A percentile compares a stretch with the other conserved stretches of the same genome.
Conservation (phyloP, 2,113 vertebrate species). For the Apistogramma diplotaenia region DNA sequence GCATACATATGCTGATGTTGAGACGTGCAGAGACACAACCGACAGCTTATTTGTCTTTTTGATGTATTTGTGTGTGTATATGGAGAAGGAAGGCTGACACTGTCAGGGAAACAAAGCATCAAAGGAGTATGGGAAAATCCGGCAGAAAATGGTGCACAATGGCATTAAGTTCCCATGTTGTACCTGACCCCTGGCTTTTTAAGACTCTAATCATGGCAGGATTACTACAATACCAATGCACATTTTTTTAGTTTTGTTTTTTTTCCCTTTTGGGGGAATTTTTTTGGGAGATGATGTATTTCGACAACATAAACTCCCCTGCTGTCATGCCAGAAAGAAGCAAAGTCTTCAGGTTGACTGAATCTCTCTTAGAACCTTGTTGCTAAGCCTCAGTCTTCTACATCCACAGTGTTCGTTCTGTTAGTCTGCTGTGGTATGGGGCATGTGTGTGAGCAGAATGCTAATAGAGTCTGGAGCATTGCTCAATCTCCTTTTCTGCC, state of each 20-base stretch:
- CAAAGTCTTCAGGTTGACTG: slow-evolving; percentile 16
- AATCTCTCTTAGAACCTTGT: slow-evolving; percentile 5
- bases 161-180: slow-evolving; percentile 44
- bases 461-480: slow-evolving; percentile 42
- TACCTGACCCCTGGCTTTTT: slow-evolving; percentile 40
- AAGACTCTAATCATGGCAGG: slow-evolving; percentile 34
- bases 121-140: background rate
- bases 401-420: background rate
- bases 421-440: slow-evolving; percentile 12
- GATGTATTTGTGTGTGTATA: slow-evolving; percentile 36
- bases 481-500: slow-evolving; percentile 55
- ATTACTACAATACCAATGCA: slow-evolving; percentile 15
- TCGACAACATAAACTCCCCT: slow-evolving; percentile 21
- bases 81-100: slow-evolving; percentile 21
- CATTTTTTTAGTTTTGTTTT: background rate
- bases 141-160: background rate
- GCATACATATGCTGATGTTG: slow-evolving; percentile 58
- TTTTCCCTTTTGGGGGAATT: background rate
- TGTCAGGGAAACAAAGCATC: slow-evolving; percentile 44
- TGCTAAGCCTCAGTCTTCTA: slow-evolving; percentile 17
- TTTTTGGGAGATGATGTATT: slow-evolving; percentile 24
- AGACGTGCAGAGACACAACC: slow-evolving; percentile 33
- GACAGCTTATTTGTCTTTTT: slow-evolving; percentile 61
- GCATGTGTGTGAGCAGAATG: slow-evolving; percentile 55
- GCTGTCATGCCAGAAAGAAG: slow-evolving; percentile 5